Base-by-base conservation (phyloP, 2,113 vertebrate genomes). In the Hippocampus zosterae region DNA sequence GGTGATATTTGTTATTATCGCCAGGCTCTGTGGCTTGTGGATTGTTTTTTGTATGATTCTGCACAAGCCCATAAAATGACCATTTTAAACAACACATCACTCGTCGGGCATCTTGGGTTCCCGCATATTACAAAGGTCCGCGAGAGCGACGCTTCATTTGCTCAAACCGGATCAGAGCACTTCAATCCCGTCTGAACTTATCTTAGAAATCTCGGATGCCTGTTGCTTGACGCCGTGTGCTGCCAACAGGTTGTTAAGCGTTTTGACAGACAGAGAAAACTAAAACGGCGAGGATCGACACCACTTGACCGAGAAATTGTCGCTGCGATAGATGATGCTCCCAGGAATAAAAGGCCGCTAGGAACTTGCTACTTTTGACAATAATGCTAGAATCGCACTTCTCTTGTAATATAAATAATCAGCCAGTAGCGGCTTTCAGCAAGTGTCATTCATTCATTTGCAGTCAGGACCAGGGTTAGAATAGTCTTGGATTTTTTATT, bases 141-240 rank as follows among this genome's bases (percentile, higher is more conserved):
- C 46, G 59, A 81, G 63, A 86, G 81, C 61, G 87, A 88, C 61
- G 52, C 40, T 75, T 84, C 79, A 78, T 81, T 75, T 71, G 29
- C 56, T 46, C 37, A 61, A 75, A 57, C 52, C 59, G 23, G 41
- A 69, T 75, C 68, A 68, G 64, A 56, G 73, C 56, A 46, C 59
- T 65, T 73, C 72, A 56, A 78, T 53, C 68, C 27, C 33, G 48
- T 59, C 46, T 44, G 44, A 74, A 53, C 23, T 75, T 37, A 76
- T 64, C 71, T 70, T 64, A 69, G 50, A 84, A 73, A 72, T 50
- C 46, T 63, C 33, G 66, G 69, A 69, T 19, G 19, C 29, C 62
- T 71, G 81, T 81, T 74, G 73, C 62, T 80, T 70, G 62, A 27
- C 65, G 61, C 25, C 3, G 41, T 41, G 40, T 25, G 40, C 65